These are phyloP conservation scores for Chromobotia macracanthus DNA, from an alignment of 2,797 vertebrate genomes.

Conservation along the genomic window DNA sequence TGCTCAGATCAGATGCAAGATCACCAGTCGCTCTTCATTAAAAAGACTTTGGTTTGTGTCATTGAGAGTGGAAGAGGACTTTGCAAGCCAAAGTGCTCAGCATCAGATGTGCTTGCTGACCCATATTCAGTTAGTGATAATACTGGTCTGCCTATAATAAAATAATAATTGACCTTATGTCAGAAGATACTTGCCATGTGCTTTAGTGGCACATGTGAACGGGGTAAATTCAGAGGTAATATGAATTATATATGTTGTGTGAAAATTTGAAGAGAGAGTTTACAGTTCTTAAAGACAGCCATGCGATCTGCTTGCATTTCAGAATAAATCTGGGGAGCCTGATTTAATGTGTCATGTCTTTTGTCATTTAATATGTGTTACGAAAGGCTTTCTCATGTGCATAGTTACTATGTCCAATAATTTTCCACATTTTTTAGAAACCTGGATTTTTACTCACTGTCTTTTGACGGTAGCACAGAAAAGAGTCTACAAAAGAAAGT, in stretches of 20 bases:
- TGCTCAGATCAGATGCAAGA: slow-evolving; percentile 69
- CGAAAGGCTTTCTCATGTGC: slow-evolving; percentile 71
- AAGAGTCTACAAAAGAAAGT: no score
- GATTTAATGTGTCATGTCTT: slow-evolving; percentile 74
- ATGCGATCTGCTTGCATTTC: slow-evolving; percentile 75
- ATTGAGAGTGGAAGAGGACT: slow-evolving; percentile 68
- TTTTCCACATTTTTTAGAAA: slow-evolving; percentile 21
- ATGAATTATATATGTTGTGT: slow-evolving; percentile 73
- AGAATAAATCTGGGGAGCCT: slow-evolving; percentile 78
- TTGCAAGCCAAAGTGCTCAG: slow-evolving; percentile 68
- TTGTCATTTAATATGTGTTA: slow-evolving; percentile 76
- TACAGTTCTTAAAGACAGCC: slow-evolving; percentile 73
- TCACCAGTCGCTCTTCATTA: slow-evolving; percentile 68
- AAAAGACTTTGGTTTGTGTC: slow-evolving; percentile 68
- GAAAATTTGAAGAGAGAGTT: slow-evolving; percentile 72
- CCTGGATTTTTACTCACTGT: background rate
- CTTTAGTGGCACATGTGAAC: slow-evolving; percentile 58
- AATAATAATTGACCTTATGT: slow-evolving; percentile 67
- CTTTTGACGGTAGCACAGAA: no score
- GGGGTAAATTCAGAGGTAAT: slow-evolving; percentile 52
- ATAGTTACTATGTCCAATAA: slow-evolving; percentile 67
- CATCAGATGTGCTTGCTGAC: slow-evolving; percentile 57
- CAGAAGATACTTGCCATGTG: slow-evolving; percentile 63
- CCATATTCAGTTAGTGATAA: slow-evolving; percentile 67
- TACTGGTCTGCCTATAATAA: slow-evolving; percentile 50